Evolutionary conservation across 1,140 invertebrate species (phyloP).

Genomic region (Choristoneura fumiferana): DNA sequence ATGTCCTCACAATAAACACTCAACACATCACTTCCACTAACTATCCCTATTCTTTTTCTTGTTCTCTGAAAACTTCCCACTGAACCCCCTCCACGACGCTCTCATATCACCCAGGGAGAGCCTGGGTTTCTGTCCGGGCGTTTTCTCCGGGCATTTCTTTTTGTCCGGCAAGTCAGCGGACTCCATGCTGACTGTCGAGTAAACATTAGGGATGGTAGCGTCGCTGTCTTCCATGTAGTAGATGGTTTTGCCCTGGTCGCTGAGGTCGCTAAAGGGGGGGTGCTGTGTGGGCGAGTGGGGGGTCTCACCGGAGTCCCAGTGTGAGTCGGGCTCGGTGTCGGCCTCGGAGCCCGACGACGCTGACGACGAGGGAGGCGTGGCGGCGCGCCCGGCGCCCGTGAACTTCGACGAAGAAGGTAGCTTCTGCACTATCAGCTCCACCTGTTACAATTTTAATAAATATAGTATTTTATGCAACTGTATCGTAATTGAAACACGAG

Average conservation of each 20-base stretch:
- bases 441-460: slow-evolving; percentile 42
- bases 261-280: slow-evolving; percentile 13
- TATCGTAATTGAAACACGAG: too few species aligned
- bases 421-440: slow-evolving; percentile 71
- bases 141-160: neutral
- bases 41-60: slow-evolving; percentile 51
- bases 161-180: too few species aligned
- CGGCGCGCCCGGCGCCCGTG: slow-evolving; percentile 60
- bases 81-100: slow-evolving; percentile 56
- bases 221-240: slow-evolving; percentile 12
- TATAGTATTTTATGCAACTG: too few species aligned
- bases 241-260: too few species aligned
- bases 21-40: slow-evolving; percentile 21
- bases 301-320: slow-evolving; percentile 87
- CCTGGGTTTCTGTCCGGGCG: slow-evolving; percentile 26
- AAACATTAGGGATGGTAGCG: neutral
- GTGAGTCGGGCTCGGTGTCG: slow-evolving; percentile 80
- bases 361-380: slow-evolving; percentile 52
- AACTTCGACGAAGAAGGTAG: slow-evolving; percentile 62
- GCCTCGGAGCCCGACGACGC: slow-evolving; percentile 76
- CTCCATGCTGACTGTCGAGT: neutral
- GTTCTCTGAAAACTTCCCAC: slow-evolving; percentile 47
- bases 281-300: neutral
- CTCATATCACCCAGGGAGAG: slow-evolving; percentile 44
- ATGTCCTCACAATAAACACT: too few species aligned